Evolutionary conservation across 2,888 invertebrate genomes (phyloP), one percentile per base, ranked within the genome.

Genomic region (Acanthacorydalis orientalis): DNA sequence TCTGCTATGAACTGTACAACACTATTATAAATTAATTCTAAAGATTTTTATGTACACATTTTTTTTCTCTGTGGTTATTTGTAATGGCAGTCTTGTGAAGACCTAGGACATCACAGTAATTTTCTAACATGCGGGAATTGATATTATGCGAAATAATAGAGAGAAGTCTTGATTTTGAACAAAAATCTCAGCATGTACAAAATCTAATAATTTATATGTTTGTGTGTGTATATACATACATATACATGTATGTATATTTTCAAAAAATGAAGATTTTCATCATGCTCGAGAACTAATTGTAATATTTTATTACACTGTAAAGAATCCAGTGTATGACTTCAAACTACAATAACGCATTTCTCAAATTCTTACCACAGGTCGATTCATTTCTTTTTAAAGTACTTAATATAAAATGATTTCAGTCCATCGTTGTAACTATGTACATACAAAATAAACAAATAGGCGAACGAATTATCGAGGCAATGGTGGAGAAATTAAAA

Each of bases 71-170:
- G 14, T 14, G 31, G 32, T 43, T 32, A 15, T 31, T 14, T 43
- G 15, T 32, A 43, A 43, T 43, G 34, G 34, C 43, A 43, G 43
- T 43, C 43, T 34, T 43, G 12, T n/a, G 33, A 33, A 46, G 38
- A 39, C 39, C 46, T 39, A 46, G 31, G 39, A 35, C 46, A 46
- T 46, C 46, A 46, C 46, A 46, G 46, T 35, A 37, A 37, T 37
- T 37, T 37, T n/a, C 37, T 37, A 14, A 37, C 37, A 14, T 14
- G 37, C 37, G 37, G 37, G 14, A 12, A 12, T 37, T 12, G 14
- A 37, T 12, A 37, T n/a, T 7, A 12, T 12, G 14, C 10, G 37
- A 37, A 12, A 12, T 37, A 12, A 12, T 12, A 37, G n/a, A 37
- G 7, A 12, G 37, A 37, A 14, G 14, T 37, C 37, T 37, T 12